phyloP scores from a whole-genome alignment of 2,113 vertebrate genomes.

The Nerophis lumbriciformis region DNA sequence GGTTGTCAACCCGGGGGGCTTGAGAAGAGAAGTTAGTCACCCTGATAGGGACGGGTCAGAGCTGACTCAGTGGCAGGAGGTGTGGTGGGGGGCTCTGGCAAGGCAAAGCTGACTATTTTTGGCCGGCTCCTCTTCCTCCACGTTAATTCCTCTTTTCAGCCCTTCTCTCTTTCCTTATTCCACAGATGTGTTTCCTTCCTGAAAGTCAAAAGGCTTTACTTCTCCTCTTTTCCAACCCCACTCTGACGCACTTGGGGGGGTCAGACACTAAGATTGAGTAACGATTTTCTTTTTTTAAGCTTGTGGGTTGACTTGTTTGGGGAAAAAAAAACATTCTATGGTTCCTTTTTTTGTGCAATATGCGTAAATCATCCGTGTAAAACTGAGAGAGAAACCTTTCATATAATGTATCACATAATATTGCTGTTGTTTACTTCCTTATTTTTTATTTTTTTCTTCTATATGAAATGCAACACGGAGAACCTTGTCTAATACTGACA shows the following conservation, averaged over 20 bases:
- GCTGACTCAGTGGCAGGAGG: conserved; percentile 60
- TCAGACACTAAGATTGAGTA: conserved; percentile 63
- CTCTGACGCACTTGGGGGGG: conserved; percentile 59
- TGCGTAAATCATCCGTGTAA: conserved; percentile 6
- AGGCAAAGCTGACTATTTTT: conserved; percentile 55
- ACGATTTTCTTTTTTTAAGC: conserved; percentile 61
- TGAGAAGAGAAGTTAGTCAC: conserved; percentile 45
- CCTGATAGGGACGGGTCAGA: conserved; percentile 27
- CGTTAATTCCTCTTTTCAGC: conserved; percentile 67
- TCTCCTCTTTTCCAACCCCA: conserved; percentile 64
- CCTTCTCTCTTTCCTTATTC: conserved; percentile 66
- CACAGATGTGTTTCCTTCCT: conserved; percentile 72
- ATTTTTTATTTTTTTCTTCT: too few species aligned
- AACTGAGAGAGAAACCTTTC: not conserved
- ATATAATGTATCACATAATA: too few species aligned
- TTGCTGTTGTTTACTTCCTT: too few species aligned
- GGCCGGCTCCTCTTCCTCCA: conserved; percentile 55
- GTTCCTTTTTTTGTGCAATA: conserved; percentile 50
- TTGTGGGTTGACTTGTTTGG: conserved; percentile 63
- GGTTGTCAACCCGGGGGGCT: conserved; percentile 33
- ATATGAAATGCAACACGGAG: too few species aligned
- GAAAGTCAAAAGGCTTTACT: conserved; percentile 67
- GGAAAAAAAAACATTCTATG: conserved; percentile 46
- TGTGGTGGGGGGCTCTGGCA: conserved; percentile 37
- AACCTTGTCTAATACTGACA: too few species aligned